Evolutionary conservation across 2,797 vertebrate genomes (phyloP).

Genomic region (Myripristis murdjan): DNA sequence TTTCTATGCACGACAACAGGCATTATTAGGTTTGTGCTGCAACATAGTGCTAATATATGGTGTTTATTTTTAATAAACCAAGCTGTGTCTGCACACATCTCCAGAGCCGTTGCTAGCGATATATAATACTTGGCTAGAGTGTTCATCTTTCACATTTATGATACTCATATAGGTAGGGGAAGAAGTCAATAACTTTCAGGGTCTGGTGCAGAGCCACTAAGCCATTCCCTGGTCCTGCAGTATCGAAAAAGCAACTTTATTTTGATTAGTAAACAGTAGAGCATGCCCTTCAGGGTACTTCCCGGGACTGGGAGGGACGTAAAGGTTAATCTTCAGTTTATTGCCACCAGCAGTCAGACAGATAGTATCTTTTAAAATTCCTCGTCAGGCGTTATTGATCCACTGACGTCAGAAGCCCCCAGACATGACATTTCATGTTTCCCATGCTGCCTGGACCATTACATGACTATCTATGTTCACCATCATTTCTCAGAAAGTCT

Average conservation of each 20-base stretch:
- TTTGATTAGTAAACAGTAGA: conserved; percentile 85
- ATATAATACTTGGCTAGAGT: conserved; percentile 71
- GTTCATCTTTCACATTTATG: conserved; percentile 85
- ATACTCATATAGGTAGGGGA: conserved; percentile 77
- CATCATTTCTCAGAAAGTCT: conserved; percentile 30
- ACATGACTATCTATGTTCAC: conserved; percentile 70
- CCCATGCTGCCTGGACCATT: conserved; percentile 66
- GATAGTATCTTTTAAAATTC: conserved; percentile 87
- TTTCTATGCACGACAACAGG: conserved; percentile 70
- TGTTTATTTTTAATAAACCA: conserved; percentile 84
- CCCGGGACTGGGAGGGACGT: conserved; percentile 72
- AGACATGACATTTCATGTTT: conserved; percentile 84
- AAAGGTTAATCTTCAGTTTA: conserved; percentile 88
- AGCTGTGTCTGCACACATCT: conserved; percentile 70
- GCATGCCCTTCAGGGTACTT: conserved; percentile 85
- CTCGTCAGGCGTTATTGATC: conserved; percentile 82
- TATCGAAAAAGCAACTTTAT: conserved; percentile 84
- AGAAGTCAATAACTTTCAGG: conserved; percentile 84
- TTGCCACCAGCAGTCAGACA: conserved; percentile 85
- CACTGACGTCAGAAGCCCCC: conserved; percentile 75
- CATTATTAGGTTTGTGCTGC: conserved; percentile 75
- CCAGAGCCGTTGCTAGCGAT: conserved; percentile 51
- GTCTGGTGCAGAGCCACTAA: conserved; percentile 70
- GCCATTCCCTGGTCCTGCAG: conserved; percentile 64
- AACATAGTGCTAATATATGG: conserved; percentile 72